Conservation (phyloP, 2,113 vertebrate species). For the Lagopus leucura region DNA sequence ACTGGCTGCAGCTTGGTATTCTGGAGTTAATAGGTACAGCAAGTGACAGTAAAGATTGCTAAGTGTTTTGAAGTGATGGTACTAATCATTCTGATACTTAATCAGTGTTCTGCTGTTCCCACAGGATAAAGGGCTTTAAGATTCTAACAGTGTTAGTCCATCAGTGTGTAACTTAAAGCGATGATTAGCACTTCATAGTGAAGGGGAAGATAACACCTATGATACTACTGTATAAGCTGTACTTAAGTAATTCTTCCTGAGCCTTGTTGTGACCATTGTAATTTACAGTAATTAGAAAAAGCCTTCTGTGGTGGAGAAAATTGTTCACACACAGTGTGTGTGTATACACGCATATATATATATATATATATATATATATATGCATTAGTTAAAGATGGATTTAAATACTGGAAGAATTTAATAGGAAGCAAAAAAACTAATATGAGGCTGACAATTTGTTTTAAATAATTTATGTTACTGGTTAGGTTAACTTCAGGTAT, state of each 20-base stretch:
- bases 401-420: background rate
- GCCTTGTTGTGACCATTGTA: background rate
- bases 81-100: background rate
- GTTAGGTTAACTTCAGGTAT: background rate
- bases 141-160: background rate
- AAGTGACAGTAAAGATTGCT: constrained; percentile 68
- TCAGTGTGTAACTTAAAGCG: background rate
- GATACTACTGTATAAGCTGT: background rate
- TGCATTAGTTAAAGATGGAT: background rate
- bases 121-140: background rate
- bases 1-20: constrained; percentile 96
- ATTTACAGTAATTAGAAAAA: background rate
- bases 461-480: background rate
- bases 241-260: background rate
- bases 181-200: background rate
- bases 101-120: background rate
- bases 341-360: too few relatives aligned
- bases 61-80: background rate
- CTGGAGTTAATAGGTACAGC: constrained; percentile 88
- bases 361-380: too few relatives aligned
- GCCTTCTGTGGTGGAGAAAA: background rate
- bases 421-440: background rate
- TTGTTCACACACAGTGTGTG: too few relatives aligned
- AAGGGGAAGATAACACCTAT: background rate
- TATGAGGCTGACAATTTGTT: background rate